Conservation (phyloP, 2,113 vertebrate genomes). For the Oreocharis arfaki region DNA sequence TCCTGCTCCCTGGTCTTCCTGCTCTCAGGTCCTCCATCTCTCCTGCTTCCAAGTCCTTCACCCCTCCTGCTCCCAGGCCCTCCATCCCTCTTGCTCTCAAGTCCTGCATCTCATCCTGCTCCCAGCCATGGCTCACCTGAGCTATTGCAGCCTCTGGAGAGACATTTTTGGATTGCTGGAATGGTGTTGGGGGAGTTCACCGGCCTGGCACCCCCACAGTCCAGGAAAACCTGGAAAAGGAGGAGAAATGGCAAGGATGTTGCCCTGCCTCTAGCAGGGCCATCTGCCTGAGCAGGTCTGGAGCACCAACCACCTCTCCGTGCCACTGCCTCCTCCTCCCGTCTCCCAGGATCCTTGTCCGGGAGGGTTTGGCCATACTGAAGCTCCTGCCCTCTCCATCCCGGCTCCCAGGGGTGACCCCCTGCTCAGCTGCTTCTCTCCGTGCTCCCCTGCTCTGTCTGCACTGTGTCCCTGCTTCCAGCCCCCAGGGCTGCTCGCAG, state of each 20-base stretch:
- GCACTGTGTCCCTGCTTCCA: neutral
- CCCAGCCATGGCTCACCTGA: neutral
- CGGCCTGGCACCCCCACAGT: neutral
- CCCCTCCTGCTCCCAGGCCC: neutral
- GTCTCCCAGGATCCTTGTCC: neutral
- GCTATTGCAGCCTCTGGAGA: neutral
- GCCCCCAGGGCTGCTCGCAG: neutral
- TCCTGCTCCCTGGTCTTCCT: neutral
- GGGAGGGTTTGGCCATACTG: accelerated
- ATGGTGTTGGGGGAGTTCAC: neutral
- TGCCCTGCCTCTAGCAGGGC: neutral
- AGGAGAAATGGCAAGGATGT: neutral
- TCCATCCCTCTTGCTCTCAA: neutral
- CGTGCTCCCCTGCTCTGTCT: neutral
- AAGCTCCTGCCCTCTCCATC: neutral
- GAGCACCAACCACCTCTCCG: neutral
- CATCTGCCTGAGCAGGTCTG: neutral
- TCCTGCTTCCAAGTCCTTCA: neutral
- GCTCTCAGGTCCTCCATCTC: neutral
- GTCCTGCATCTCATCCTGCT: neutral
- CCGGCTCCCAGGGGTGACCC: accelerated
- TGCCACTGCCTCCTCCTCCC: neutral
- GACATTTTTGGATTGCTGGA: neutral
- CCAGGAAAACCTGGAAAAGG: neutral
- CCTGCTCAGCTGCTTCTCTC: neutral